These are phyloP conservation scores for Ascidia mentula DNA, from an alignment of 23 tunicate species.

Conservation along the genomic window DNA sequence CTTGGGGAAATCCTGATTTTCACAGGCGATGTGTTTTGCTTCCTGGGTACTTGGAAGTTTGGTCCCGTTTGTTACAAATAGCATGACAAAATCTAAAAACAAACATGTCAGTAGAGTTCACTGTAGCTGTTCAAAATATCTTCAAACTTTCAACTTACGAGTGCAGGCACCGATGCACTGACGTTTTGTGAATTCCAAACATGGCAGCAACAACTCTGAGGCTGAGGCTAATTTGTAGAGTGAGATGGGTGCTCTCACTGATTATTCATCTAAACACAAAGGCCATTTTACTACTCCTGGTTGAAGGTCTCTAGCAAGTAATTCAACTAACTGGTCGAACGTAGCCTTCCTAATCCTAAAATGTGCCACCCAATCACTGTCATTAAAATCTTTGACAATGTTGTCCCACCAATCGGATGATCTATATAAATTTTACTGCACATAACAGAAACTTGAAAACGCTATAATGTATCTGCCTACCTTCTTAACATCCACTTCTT, in stretches of 20 bases:
- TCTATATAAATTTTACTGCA: too few relatives aligned
- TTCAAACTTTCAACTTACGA: too few relatives aligned
- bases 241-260: conserved; percentile 33
- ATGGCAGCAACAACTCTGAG: conserved; percentile 6
- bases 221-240: conserved; percentile 21
- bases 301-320: background rate
- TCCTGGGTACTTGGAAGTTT: background rate
- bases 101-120: background rate
- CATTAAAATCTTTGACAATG: background rate
- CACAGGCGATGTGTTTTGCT: background rate
- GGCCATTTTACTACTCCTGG: too few relatives aligned
- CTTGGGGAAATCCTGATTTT: conserved; percentile 37
- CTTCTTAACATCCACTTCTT: too few relatives aligned
- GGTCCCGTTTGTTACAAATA: background rate
- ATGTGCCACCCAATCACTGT: background rate
- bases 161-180: too few relatives aligned
- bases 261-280: background rate
- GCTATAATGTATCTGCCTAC: too few relatives aligned
- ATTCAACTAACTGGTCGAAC: background rate
- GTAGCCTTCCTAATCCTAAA: background rate
- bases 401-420: background rate
- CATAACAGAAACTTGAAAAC: too few relatives aligned
- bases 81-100: background rate
- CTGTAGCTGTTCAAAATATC: too few relatives aligned
- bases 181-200: background rate